Evolutionary conservation across 2,113 vertebrate genomes (phyloP), one percentile per base, ranked within the genome.

Genomic region (Hirundichthys speculiger): DNA sequence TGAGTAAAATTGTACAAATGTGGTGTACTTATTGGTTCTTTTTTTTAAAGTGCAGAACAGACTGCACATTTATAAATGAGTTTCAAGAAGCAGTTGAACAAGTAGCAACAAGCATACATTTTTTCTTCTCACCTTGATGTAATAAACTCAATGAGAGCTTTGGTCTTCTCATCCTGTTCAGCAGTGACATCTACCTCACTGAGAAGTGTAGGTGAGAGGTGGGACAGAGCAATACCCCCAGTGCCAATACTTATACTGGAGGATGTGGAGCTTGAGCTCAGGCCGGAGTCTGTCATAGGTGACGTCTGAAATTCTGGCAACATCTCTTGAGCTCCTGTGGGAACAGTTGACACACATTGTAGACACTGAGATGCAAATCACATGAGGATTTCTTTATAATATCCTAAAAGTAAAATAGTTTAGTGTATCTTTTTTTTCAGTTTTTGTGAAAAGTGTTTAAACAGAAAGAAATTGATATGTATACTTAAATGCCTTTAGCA

Each of bases 251-350:
- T 99, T 88, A 99, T 96, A 81, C 98, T 99, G 89, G 98, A 99
- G 69, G 97, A 99, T 54, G 98, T 99, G 93, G 98, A 99, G 90
- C 96, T 97, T 55, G 95, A 96, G 90, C 98, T 99, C 77, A 99
- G 94, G 89, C 97, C 96, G 46, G 98, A 99, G 93, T 99, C 98
- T 0, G 97, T 99, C 97, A 98, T 96, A 9, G 97, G 97, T 63
- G 98, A 99, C 38, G 96, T 94, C 92, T 99, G 97, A 91, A 95
- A 95, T 53, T 99, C 96, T 14, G 97, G 93, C 84, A 95, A 89
- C 80, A 96, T 89, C 79, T 98, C 97, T 73, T 91, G 93, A 47
- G 95, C 90, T 72, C 96, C 98, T 96, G 76, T 11, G 14, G 27
- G 25, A 53, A 56, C 38, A 13, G 45, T 1, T 2, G 1, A 66